These are phyloP conservation scores for Dinothrombium tinctorium DNA, from an alignment of 1,140 invertebrate species.

Conservation along the genomic window DNA sequence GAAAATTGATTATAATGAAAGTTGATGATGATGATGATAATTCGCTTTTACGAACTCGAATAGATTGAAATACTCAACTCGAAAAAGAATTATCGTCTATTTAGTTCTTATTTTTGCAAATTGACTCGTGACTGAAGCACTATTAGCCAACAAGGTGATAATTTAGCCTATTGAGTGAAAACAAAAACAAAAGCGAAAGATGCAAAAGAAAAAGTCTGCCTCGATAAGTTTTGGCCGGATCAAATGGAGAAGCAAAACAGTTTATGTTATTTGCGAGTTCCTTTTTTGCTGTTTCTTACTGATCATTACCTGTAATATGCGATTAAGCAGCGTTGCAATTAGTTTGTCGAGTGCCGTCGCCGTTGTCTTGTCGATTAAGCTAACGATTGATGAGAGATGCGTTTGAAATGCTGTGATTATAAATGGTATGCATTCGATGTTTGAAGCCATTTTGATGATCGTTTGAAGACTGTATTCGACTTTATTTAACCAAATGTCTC, in stretches of 20 bases:
- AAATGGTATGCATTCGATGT: slow-evolving; percentile 33
- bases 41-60: too few relatives aligned
- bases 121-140: too few relatives aligned
- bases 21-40: too few relatives aligned
- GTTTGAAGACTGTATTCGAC: slow-evolving; percentile 26
- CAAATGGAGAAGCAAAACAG: neutral
- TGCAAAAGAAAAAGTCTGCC: neutral
- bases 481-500: too few relatives aligned
- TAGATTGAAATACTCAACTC: too few relatives aligned
- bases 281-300: neutral
- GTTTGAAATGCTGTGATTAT: slow-evolving; percentile 26
- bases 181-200: neutral
- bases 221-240: neutral
- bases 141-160: too few relatives aligned
- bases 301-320: slow-evolving; percentile 26
- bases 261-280: neutral
- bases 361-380: slow-evolving; percentile 20
- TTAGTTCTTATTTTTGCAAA: too few relatives aligned
- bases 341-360: slow-evolving; percentile 21
- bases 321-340: slow-evolving; percentile 28
- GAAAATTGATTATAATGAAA: too few relatives aligned
- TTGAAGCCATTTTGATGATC: slow-evolving; percentile 29
- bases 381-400: slow-evolving; percentile 25
- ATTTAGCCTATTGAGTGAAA: too few relatives aligned
- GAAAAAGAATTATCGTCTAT: too few relatives aligned